Conservation (phyloP, 2,797 vertebrate genomes). For the Sebastes vulpes region DNA sequence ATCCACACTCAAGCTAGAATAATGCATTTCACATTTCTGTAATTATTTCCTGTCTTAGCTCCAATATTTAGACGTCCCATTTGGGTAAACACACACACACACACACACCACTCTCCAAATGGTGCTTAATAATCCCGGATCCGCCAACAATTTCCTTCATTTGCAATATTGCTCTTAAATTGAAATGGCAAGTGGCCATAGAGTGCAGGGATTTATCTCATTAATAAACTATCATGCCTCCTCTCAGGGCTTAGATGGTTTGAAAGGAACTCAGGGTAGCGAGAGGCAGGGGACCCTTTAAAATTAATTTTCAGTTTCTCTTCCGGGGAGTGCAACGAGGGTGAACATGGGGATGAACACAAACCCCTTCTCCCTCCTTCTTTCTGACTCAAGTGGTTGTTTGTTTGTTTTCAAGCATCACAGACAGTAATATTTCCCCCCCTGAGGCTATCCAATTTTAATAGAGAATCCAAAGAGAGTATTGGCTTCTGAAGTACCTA, state of each 20-base stretch:
- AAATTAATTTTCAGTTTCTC: conserved; percentile 22
- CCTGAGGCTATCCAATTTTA: conserved; percentile 10
- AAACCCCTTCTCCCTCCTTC: background rate
- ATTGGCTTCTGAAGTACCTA: conserved; percentile 15
- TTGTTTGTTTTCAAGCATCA: conserved; percentile 33
- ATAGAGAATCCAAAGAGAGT: conserved; percentile 9
- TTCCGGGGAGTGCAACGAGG: background rate
- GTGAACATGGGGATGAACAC: background rate
- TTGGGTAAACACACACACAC: conserved; percentile 6
- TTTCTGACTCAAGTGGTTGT: background rate
- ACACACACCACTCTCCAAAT: conserved; percentile 12
- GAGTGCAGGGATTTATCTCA: conserved; percentile 31
- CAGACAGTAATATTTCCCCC: background rate
- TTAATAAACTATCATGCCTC: conserved; percentile 46
- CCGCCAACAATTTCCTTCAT: conserved; percentile 24
- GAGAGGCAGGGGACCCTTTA: background rate
- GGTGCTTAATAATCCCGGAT: conserved; percentile 17
- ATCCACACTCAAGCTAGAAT: conserved; percentile 16
- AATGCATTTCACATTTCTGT: conserved; percentile 38
- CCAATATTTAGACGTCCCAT: conserved; percentile 19
- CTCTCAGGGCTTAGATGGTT: background rate
- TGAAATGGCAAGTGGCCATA: conserved; percentile 39
- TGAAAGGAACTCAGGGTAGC: conserved; percentile 11
- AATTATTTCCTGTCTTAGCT: conserved; percentile 43
- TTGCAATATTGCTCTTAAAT: conserved; percentile 35